These are phyloP conservation scores for Gymnocephalus cernua DNA, from an alignment of 2,113 vertebrate genomes.

Conservation along the genomic window DNA sequence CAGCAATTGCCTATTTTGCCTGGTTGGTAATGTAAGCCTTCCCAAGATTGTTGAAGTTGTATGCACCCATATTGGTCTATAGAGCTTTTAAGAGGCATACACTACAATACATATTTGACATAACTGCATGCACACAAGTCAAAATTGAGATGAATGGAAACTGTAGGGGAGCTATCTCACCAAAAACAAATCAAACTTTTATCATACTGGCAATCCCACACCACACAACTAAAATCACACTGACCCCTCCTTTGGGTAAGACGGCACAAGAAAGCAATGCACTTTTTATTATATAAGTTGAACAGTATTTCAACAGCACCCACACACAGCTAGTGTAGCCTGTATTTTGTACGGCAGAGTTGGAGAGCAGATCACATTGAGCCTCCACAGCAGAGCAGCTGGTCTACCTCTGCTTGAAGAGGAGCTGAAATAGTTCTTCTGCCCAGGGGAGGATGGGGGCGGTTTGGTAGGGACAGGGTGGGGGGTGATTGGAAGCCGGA, in stretches of 20 bases:
- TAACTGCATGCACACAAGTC: neutral
- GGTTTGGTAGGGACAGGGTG: constrained; percentile 22
- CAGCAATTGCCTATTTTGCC: neutral
- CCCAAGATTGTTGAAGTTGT: neutral
- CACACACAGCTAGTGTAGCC: constrained; percentile 51
- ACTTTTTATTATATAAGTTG: constrained; percentile 69
- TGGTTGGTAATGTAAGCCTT: neutral
- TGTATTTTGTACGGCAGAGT: constrained; percentile 20
- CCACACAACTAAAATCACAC: constrained; percentile 39
- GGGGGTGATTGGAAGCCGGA: constrained; percentile 23
- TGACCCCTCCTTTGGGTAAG: constrained; percentile 35
- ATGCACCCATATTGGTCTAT: no score
- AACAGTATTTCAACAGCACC: constrained; percentile 56
- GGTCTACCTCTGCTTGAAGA: constrained; percentile 59
- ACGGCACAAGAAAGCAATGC: constrained; percentile 40
- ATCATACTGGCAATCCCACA: constrained; percentile 32
- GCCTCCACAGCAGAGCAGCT: constrained; percentile 52
- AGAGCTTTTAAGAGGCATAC: neutral
- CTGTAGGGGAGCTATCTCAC: neutral
- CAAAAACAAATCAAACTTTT: constrained; percentile 36
- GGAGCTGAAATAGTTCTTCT: constrained; percentile 62
- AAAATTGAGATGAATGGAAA: constrained; percentile 27
- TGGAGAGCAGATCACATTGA: constrained; percentile 58
- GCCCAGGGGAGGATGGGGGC: constrained; percentile 54
- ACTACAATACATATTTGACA: neutral